These are phyloP conservation scores for Numenius phaeopus DNA, from an alignment of 2,797 vertebrate species.

Conservation along the genomic window DNA sequence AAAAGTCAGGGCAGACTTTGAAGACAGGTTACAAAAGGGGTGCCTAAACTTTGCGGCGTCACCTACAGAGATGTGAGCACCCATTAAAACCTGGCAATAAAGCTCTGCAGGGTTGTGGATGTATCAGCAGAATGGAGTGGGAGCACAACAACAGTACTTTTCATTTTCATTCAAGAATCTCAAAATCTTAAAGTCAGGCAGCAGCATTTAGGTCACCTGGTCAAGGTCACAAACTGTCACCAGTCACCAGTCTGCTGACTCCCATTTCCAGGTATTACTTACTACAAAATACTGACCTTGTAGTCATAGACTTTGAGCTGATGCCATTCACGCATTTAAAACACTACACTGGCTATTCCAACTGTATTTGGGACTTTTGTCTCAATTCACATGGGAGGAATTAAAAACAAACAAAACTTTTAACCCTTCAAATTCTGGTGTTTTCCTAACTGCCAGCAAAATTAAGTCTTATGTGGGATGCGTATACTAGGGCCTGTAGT, in stretches of 20 bases:
- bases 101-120: background rate
- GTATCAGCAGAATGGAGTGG: background rate
- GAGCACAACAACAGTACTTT: background rate
- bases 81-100: background rate
- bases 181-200: background rate
- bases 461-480: background rate
- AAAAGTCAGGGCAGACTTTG: background rate
- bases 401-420: background rate
- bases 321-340: background rate
- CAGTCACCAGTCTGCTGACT: background rate
- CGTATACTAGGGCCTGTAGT: background rate
- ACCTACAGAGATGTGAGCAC: fast-evolving
- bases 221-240: background rate
- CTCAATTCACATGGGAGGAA: background rate
- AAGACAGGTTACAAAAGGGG: background rate
- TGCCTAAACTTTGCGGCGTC: background rate
- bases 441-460: background rate
- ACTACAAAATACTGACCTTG: background rate
- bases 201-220: background rate
- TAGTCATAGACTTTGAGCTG: background rate
- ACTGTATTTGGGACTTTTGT: background rate
- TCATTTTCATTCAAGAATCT: background rate
- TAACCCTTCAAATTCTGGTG: background rate
- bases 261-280: background rate
- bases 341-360: background rate